Base-by-base conservation (phyloP, 2,888 invertebrate genomes). In the Ochlodes sylvanus region DNA sequence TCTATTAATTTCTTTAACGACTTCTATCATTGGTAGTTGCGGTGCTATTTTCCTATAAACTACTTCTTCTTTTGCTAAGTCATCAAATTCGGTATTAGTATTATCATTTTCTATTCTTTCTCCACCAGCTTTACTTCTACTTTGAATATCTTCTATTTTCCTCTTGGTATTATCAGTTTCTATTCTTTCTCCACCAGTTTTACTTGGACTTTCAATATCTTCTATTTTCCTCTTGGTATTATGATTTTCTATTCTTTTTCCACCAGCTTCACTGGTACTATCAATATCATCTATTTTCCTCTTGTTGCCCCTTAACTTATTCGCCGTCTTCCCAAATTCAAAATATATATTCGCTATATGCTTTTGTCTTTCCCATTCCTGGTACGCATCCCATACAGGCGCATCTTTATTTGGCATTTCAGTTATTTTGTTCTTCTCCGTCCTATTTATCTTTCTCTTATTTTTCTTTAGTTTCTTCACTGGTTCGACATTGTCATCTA, bases 331-430 rank as follows among this genome's bases (percentile, higher is more conserved):
- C 1, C 55, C 55, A 15, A 55, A 7, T 15, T 32, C 15, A 5
- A 55, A 55, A 17, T 55, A 55, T 34, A 34, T 55, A 10, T 55
- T 55, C 21, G 34, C 34, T 15, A 55, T 15, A 15, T 34, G 2
- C 34, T 55, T 55, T 32, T 55, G 55, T 3, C 55, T 34, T 34
- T 55, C 34, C 55, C 55, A 55, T 17, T 55, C 55, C 15, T 55
- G 32, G 7, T 14, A 34, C 5, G 55, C 55, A 10, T 32, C 21
- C 1, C 15, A 10, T 34, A 2, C 1, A 1, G 3, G n/a, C 9
- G 27, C 14, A 6, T 55, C n/a, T n/a, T 55, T 32, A 2, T 1
- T 15, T 1, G 34, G 10, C 7, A 9, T 7, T 9, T 15, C 10
- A n/a, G 15, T 34, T 2, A 0, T 0, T 15, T 34, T 3, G 10